Evolutionary conservation across 2,113 vertebrate genomes (phyloP), one percentile per base, ranked within the genome.

Genomic region (Setophaga coronata): DNA sequence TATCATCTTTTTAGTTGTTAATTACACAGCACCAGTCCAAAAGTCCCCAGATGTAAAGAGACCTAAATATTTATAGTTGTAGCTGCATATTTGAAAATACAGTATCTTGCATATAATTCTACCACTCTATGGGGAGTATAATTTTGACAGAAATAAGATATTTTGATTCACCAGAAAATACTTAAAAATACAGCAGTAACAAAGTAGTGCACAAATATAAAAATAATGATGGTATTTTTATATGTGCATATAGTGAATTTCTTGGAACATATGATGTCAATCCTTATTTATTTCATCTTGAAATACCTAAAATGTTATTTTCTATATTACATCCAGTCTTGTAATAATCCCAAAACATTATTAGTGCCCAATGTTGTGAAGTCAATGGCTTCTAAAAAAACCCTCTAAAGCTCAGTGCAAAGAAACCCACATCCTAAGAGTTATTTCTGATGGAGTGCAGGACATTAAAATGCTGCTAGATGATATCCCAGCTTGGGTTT

Each of bases 401-500:
- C n/a, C 36, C 82, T 95, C 70, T 95, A 89, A 93, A 96, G 67
- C 40, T 57, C 9, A 51, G 66, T 80, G 84, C 71, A 95, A 90
- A 96, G 76, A 93, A 97, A 96, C 89, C 82, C 97, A 92, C 87
- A 92, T 77, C 77, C 72, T 82, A 38, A 28, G 86, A 91, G 90
- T 97, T 95, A 89, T 94, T 98, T 97, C 92, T 97, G 94, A 89
- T 95, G 90, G 76, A 97, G 94, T 90, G 87, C 19, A 43, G 87
- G 93, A 65, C 95, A 96, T 98, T 97, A 97, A 97, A 97, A 97
- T 97, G 97, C 89, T 95, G 43, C 92, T 95, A 87, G 87, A 96
- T 94, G 79, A 96, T 97, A 96, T 96, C 95, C 94, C 97, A 98
- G 97, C 96, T 96, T 97, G 97, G 96, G 91, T 91, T 98, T 98